A percentile compares a stretch with the other conserved stretches of the same genome.
phyloP scores from a whole-genome alignment of 2,113 vertebrate species.

The Nannobrachium achirus region DNA sequence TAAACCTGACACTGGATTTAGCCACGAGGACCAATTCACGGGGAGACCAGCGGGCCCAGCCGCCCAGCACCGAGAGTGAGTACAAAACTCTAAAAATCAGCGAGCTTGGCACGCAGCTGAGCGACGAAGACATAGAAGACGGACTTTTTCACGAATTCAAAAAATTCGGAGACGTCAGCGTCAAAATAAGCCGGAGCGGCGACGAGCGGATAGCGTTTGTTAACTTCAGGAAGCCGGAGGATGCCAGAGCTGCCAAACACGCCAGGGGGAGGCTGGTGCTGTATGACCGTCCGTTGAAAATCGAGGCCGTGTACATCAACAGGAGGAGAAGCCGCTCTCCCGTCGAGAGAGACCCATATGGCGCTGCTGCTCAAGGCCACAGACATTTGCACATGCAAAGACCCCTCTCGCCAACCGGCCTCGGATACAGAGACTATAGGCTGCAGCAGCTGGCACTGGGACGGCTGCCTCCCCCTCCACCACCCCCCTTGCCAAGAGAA shows the following conservation, averaged over 20 bases:
- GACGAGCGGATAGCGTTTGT: conserved; percentile 95
- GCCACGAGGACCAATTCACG: conserved; percentile 74
- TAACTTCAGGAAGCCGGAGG: conserved; percentile 93
- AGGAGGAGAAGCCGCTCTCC: conserved; percentile 90
- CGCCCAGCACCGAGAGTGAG: conserved; percentile 80
- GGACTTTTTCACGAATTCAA: conserved; percentile 98
- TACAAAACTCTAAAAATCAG: conserved; percentile 97
- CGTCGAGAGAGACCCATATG: conserved; percentile 86
- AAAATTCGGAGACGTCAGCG: conserved; percentile 95
- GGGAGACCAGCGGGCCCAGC: conserved; percentile 72
- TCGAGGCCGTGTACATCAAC: conserved; percentile 90
- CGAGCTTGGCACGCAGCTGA: conserved; percentile 92
- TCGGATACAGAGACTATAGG: conserved; percentile 93
- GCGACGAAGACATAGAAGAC: conserved; percentile 95
- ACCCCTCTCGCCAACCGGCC: conserved; percentile 87
- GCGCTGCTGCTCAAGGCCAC: conserved; percentile 75
- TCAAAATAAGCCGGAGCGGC: conserved; percentile 92
- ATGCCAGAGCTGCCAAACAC: conserved; percentile 92
- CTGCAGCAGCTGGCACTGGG: conserved; percentile 93
- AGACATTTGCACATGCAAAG: conserved; percentile 84
- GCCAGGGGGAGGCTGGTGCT: conserved; percentile 91
- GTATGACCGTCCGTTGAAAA: conserved; percentile 92
- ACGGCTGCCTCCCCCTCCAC: conserved; percentile 89
- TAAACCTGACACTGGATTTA: conserved; percentile 75
- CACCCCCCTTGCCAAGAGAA: conserved; percentile 86